Conservation (phyloP, 2,888 invertebrate species). For the Polyploca ridens region DNA sequence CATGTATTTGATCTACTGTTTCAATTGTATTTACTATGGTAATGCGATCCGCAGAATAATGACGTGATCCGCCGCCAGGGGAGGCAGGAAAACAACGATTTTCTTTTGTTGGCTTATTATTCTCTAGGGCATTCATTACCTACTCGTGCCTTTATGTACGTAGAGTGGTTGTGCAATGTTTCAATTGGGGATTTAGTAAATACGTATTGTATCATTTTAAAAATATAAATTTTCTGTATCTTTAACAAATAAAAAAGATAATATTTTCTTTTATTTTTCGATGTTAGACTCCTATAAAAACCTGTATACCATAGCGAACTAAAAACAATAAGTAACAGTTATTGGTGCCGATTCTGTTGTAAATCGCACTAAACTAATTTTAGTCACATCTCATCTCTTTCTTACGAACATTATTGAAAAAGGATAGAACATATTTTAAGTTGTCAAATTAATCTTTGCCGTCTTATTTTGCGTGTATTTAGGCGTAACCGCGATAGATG, state of each 20-base stretch:
- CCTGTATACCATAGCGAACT: no score
- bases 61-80: constrained; percentile 71
- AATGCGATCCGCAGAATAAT: constrained; percentile 68
- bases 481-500: no score
- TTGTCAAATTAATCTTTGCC: no score
- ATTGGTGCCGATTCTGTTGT: no score
- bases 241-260: background rate
- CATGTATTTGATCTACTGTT: background rate
- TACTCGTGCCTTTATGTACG: constrained; percentile 55
- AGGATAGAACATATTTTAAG: no score
- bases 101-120: constrained; percentile 83
- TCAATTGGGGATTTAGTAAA: constrained; percentile 11
- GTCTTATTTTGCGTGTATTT: no score
- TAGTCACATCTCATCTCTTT: no score
- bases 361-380: no score
- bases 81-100: constrained; percentile 77
- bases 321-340: no score
- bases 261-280: no score
- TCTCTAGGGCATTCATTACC: constrained; percentile 77
- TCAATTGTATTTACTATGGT: background rate
- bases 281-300: no score
- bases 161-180: constrained; percentile 15
- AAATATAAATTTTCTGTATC: background rate
- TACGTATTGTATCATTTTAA: background rate
- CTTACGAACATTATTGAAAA: no score